Evolutionary conservation across 2,888 invertebrate genomes (phyloP), one percentile per base, ranked within the genome.

Genomic region (Flexamia atlantica): DNA sequence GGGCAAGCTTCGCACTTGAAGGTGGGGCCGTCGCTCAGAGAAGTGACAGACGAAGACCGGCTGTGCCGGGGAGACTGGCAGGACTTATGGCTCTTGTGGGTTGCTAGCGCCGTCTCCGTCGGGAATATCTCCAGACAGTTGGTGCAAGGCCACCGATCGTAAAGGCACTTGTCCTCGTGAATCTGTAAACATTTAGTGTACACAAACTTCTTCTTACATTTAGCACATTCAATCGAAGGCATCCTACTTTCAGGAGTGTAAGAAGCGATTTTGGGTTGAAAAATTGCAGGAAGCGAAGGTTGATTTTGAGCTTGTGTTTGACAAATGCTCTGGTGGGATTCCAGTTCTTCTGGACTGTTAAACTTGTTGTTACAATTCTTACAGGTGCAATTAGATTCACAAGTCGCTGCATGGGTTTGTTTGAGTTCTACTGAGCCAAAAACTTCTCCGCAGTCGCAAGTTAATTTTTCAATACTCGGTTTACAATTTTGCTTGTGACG

Each of bases 401-500:
- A 79, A 36, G 57, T 20, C 9, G 53, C 79, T 36, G 79, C 79
- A 30, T 79, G 79, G 20, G 7, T 57, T 36, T 25, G 14, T 57
- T 79, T 79, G 9, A 32, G 32, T 79, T 79, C 79, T 57, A 79
- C 32, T 12, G 79, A 79, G 57, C 32, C 32, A 36, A 79, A 79
- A n/a, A 79, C 57, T n/a, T 70, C 70, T 32, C 70, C 72, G 53
- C 79, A 79, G n/a, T 79, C 79, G n/a, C 79, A 79, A 20, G 79
- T 79, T 28, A 72, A 20, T 32, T 36, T 79, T 57, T 60, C 60
- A 10, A 68, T 79, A 25, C 50, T 79, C 42, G 64, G 76, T n/a
- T 79, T 76, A 80, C 83, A 83, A 64, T 60, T 20, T 30, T 79
- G 57, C 30, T 79, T 79, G 79, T 83, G 83, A 28, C 83, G 64